phyloP scores from a whole-genome alignment of 2,113 vertebrate species.

The Synchiropus splendidus region DNA sequence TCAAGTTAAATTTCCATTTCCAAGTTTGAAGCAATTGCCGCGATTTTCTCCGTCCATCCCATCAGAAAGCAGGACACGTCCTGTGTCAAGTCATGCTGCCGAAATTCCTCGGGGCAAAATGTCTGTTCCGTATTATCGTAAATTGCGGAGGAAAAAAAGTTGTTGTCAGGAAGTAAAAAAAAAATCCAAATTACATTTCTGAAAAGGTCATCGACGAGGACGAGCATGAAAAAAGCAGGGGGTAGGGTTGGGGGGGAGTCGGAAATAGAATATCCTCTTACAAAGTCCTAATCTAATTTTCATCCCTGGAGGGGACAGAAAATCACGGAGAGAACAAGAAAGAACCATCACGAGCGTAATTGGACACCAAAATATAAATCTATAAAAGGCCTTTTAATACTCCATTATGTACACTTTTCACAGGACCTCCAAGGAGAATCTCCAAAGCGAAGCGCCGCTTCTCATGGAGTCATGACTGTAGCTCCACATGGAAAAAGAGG shows the following conservation, averaged over 20 bases:
- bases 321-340: slow-evolving; percentile 63
- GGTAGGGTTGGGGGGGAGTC: slow-evolving; percentile 20
- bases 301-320: slow-evolving; percentile 59
- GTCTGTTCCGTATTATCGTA: slow-evolving; percentile 47
- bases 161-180: slow-evolving; percentile 39
- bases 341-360: slow-evolving; percentile 69
- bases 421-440: slow-evolving; percentile 69
- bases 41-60: slow-evolving; percentile 22
- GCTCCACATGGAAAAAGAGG: slow-evolving; percentile 53
- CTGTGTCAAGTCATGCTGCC: slow-evolving; percentile 30
- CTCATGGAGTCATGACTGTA: slow-evolving; percentile 59
- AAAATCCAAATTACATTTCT: slow-evolving; percentile 66
- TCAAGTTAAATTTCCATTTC: slow-evolving; percentile 22
- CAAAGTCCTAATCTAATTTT: slow-evolving; percentile 72
- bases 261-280: slow-evolving; percentile 66
- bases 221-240: slow-evolving; percentile 42
- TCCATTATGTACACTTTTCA: slow-evolving; percentile 93
- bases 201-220: slow-evolving; percentile 65
- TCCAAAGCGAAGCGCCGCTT: slow-evolving; percentile 66
- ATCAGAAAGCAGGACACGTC: slow-evolving; percentile 21
- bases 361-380: slow-evolving; percentile 77
- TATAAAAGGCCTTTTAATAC: slow-evolving; percentile 76
- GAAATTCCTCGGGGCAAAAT: slow-evolving; percentile 52
- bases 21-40: slow-evolving; percentile 22
- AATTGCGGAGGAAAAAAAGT: slow-evolving; percentile 33